Percentiles rank a stretch among this genome's conserved stretches.
phyloP scores from a whole-genome alignment of 2,113 vertebrate species.

The Ivindomyrus marchei region DNA sequence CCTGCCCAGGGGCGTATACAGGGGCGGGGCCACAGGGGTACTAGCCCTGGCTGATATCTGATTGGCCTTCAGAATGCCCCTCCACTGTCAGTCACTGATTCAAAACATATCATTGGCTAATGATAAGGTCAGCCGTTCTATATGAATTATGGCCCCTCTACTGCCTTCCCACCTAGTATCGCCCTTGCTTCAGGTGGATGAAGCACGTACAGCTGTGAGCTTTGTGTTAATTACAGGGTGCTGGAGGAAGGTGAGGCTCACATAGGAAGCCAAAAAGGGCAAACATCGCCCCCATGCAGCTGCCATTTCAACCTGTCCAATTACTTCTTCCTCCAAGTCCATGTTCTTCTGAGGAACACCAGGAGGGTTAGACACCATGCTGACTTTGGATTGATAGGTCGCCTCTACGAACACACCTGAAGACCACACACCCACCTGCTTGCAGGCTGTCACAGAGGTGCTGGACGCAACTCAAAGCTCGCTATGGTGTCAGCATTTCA shows the following conservation, averaged over 20 bases:
- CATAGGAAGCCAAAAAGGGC: neutral
- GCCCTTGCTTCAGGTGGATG: neutral
- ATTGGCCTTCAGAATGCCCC: neutral
- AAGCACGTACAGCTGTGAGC: neutral
- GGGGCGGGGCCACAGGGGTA: neutral
- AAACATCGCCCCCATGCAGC: neutral
- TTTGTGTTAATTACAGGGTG: neutral
- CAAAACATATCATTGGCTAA: neutral
- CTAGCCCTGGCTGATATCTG: neutral
- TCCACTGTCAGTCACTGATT: neutral
- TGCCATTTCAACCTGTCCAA: constrained; percentile 1
- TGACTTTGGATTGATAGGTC: neutral
- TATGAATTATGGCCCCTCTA: neutral
- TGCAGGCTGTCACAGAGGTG: neutral
- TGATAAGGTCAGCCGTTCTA: neutral
- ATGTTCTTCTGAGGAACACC: neutral
- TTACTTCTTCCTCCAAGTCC: constrained; percentile 1
- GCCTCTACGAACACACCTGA: neutral
- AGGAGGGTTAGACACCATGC: neutral
- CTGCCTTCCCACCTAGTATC: neutral
- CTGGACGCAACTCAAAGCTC: neutral
- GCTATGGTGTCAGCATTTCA: neutral
- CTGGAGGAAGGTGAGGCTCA: neutral
- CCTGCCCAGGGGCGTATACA: neutral
- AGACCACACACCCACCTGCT: neutral